phyloP scores from a whole-genome alignment of 2,888 invertebrate species.

The Lasioglossum calceatum region DNA sequence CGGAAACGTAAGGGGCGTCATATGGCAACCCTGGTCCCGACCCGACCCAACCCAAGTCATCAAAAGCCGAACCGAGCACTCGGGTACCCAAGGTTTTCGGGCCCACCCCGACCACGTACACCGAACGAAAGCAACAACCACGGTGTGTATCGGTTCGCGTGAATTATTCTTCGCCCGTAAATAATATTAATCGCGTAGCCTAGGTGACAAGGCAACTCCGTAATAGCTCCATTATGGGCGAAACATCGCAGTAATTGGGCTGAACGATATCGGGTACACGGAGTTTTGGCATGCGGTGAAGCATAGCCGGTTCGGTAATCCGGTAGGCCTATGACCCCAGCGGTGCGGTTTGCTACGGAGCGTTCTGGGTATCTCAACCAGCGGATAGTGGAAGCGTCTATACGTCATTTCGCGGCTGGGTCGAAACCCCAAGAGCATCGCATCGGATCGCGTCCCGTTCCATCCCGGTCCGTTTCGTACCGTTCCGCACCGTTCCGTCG shows the following conservation, averaged over 20 bases:
- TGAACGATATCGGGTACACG: constrained; percentile 70
- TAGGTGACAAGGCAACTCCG: constrained; percentile 53
- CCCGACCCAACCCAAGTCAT: too few relatives aligned
- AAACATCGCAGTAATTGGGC: constrained; percentile 62
- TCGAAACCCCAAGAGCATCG: constrained; percentile 47
- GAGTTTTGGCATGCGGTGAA: constrained; percentile 72
- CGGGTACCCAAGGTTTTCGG: too few relatives aligned
- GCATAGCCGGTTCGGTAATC: constrained; percentile 65
- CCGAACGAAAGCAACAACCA: not conserved
- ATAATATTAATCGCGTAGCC: constrained; percentile 52
- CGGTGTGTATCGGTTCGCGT: not conserved
- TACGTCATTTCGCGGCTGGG: constrained; percentile 61
- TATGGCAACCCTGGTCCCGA: too few relatives aligned
- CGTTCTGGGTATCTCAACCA: constrained; percentile 45
- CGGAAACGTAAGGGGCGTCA: too few relatives aligned
- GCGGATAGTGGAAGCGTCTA: constrained; percentile 57
- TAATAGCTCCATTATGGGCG: constrained; percentile 64
- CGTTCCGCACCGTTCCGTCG: not conserved
- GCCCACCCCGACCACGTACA: too few relatives aligned
- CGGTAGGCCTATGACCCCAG: constrained; percentile 52
- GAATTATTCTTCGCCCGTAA: constrained; percentile 45
- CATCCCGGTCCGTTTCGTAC: not conserved
- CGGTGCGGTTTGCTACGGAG: constrained; percentile 51
- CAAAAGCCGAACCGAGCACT: too few relatives aligned
- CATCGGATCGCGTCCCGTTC: constrained; percentile 35